Base-by-base conservation (phyloP, 1,140 invertebrate genomes). In the Drosophila pectinifera region DNA sequence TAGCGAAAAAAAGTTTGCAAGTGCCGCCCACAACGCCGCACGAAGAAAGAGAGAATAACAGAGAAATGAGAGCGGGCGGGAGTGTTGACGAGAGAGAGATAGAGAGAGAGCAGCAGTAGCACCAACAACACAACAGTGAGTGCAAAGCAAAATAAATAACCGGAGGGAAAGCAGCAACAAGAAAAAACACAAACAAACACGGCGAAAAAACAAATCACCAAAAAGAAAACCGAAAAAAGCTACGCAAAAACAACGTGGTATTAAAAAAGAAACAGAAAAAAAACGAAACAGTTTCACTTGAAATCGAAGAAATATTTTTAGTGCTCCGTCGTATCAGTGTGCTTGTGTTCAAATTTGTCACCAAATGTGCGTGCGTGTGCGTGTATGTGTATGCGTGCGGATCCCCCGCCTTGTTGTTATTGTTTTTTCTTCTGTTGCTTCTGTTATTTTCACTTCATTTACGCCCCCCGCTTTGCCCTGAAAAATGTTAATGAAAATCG, bases 81-180 rank as follows among this genome's bases (percentile, higher is more conserved):
- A 48, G 38, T 38, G 36, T 38, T n/a, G 13, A 64, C 26, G 31
- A 8, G 16, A 24, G 22, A 28, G 24, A 62, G 22, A 61, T 46
- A 72, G 56, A 73, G 56, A 20, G 53, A 26, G 53, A 26, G 31
- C 31, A 18, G 31, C 16, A 53, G 20, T 11, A 74, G 45, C 26
- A 53, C 8, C 8, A 79, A 68, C 73, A 59, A 73, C 43, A 39
- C 39, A 73, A 48, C 58, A 61, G 80, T 83, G 80, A 83, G 80
- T 83, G 80, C 59, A 77, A 81, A 62, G 18, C 28, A 80, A 80
- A 62, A 64, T 24, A 73, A 78, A 57, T 63, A 46, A 49, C 54
- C 45, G 42, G 64, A 56, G 67, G 46, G 64, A 68, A 69, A 69
- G 64, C 67, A 69, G 39, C 67, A 69, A 43, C 38, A 68, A 69